Evolutionary conservation across 2,797 vertebrate genomes (phyloP), one percentile per base, ranked within the genome.

Genomic region (Myotis planiceps): DNA sequence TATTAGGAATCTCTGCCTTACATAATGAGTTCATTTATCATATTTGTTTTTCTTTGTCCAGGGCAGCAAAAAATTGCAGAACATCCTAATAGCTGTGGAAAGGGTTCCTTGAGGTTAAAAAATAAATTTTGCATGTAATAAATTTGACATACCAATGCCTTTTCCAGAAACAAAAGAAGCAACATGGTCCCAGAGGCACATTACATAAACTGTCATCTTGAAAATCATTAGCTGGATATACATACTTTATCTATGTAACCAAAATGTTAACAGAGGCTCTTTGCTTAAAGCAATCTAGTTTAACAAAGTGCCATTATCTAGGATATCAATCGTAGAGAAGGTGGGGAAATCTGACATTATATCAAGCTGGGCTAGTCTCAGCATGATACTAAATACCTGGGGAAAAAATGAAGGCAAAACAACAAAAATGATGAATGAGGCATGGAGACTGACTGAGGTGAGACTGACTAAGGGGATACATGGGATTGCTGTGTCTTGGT

Each of bases 141-240:
- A 95, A 79, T 51, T 66, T 55, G 23, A 51, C 45, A 55, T 19
- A 0, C 18, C 8, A 55, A 55, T 21, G 5, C 6, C 47, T 93
- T 89, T 92, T 89, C 47, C 76, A 90, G 29, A 89, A 91, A 60
- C 10, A 71, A 81, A 91, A 87, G 18, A 27, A 69, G 19, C 45
- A 72, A 34, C 15, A 6, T 87, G 32, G 39, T 60, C 65, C 75
- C 68, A 81, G 25, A 94, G 42, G 29, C 21, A 75, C 5, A 5
- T 92, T 69, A 13, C 18, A 71, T 45, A 63, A 83, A 27, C 79
- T 53, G 6, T 42, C 37, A 84, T 15, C 27, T 51, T 92, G 39
- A 71, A 81, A 94, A 79, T 72, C 53, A 58, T 45, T 86, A 29
- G 49, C 21, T 63, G 34, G 27, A 53, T 58, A 29, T 6, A 78